Evolutionary conservation across 2,888 invertebrate species (phyloP).

Genomic region (Cremastinae sp.): DNA sequence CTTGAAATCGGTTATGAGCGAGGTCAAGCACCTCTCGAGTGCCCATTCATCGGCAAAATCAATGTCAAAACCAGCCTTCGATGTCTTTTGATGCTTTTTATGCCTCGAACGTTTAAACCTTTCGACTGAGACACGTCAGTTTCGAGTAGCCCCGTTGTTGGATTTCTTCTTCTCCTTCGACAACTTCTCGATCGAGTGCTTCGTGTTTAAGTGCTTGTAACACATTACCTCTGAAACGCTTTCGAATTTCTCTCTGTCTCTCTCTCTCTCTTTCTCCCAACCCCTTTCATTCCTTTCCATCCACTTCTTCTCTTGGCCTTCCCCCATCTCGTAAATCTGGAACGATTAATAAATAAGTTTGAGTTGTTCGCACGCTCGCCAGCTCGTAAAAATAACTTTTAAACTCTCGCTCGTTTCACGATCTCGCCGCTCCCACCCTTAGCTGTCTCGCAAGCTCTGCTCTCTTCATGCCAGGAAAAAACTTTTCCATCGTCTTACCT

Average conservation of each 20-base stretch:
- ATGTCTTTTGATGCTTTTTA: too few species aligned
- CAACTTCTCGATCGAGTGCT: too few species aligned
- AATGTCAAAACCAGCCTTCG: neutral
- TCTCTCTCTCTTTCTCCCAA: neutral
- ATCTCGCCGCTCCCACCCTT: too few species aligned
- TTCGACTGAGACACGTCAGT: neutral
- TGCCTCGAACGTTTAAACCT: neutral
- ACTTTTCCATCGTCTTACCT: neutral
- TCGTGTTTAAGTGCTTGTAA: too few species aligned
- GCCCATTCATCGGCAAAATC: slow-evolving; percentile 1
- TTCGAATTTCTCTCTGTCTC: slow-evolving; percentile 2
- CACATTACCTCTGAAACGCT: too few species aligned
- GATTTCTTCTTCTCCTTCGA: too few species aligned
- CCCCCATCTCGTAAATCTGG: slow-evolving; percentile 1
- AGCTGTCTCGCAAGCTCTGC: neutral
- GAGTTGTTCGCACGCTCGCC: slow-evolving; percentile 26
- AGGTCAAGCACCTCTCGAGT: neutral
- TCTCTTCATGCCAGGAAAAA: neutral
- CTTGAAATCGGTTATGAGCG: neutral
- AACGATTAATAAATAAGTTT: slow-evolving; percentile 39
- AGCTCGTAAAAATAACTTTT: slow-evolving; percentile 41
- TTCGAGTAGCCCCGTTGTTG: too few species aligned
- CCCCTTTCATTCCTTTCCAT: neutral
- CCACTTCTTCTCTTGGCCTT: neutral
- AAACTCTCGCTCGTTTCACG: slow-evolving; percentile 9